Conservation (phyloP, 2,797 vertebrate genomes). For the Pyrocephalus nanus region DNA sequence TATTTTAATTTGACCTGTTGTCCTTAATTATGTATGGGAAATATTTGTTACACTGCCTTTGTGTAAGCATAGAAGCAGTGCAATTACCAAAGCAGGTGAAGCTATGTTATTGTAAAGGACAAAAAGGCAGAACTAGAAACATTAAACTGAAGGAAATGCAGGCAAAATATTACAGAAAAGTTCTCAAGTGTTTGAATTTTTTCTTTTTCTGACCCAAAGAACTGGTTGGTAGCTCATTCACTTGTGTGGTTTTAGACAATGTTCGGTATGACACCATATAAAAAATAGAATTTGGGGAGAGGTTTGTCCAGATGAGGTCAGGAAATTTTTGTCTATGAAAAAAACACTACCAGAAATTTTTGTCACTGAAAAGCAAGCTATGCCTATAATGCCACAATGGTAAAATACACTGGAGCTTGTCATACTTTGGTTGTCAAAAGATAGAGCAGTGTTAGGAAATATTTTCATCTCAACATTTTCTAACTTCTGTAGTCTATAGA, state of each 20-base stretch:
- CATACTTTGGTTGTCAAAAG: neutral
- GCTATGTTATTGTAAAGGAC: neutral
- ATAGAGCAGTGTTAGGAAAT: neutral
- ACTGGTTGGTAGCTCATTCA: neutral
- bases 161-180: neutral
- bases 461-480: neutral
- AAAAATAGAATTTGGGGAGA: neutral
- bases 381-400: neutral
- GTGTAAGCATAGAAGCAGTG: neutral
- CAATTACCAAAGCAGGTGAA: neutral
- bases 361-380: neutral
- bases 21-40: neutral
- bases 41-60: neutral
- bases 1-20: neutral
- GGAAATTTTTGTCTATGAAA: neutral
- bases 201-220: neutral
- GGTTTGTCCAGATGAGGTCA: neutral
- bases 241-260: neutral
- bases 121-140: neutral
- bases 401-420: neutral
- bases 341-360: neutral
- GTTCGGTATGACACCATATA: fast-evolving
- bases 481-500: neutral
- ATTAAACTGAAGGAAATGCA: neutral
- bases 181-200: neutral